These are phyloP conservation scores for Antheraea pernyi DNA, from an alignment of 1,140 invertebrate species.

Conservation along the genomic window DNA sequence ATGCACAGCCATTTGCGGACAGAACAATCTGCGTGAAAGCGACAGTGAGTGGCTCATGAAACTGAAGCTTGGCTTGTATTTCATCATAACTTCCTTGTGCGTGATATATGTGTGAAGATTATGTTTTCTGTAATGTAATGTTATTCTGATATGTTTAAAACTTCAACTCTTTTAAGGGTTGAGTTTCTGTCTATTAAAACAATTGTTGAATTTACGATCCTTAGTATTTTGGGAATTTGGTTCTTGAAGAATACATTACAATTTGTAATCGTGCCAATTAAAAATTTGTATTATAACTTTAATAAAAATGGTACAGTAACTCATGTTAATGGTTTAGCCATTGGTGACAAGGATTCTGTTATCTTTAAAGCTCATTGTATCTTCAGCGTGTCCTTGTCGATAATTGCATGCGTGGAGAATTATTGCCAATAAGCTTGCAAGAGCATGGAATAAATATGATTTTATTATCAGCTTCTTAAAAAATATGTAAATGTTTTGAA, in stretches of 20 bases:
- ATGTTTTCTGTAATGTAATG: not conserved
- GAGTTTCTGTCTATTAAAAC: not conserved
- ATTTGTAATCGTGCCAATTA: too few relatives aligned
- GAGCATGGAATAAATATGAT: not conserved
- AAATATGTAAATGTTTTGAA: not conserved
- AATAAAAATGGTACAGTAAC: too few relatives aligned
- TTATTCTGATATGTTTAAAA: not conserved
- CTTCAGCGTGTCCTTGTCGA: not conserved
- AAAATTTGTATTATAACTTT: too few relatives aligned
- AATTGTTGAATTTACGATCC: too few relatives aligned
- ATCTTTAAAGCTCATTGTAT: not conserved
- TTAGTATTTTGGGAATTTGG: not conserved
- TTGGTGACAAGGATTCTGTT: too few relatives aligned
- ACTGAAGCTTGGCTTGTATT: constrained; percentile 54
- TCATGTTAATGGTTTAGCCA: too few relatives aligned
- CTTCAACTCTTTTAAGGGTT: not conserved
- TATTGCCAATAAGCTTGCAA: constrained; percentile 5
- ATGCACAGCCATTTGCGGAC: constrained; percentile 43
- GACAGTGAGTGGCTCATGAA: constrained; percentile 41
- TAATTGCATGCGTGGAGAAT: not conserved
- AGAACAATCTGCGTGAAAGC: constrained; percentile 50
- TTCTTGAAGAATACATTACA: not conserved
- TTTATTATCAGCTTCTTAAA: not conserved
- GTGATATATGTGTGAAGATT: not conserved
- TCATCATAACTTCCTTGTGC: not conserved